A percentile compares a stretch with the other conserved stretches of the same genome.
Conservation (phyloP, 2,888 invertebrate species). For the Drosophila dives region DNA sequence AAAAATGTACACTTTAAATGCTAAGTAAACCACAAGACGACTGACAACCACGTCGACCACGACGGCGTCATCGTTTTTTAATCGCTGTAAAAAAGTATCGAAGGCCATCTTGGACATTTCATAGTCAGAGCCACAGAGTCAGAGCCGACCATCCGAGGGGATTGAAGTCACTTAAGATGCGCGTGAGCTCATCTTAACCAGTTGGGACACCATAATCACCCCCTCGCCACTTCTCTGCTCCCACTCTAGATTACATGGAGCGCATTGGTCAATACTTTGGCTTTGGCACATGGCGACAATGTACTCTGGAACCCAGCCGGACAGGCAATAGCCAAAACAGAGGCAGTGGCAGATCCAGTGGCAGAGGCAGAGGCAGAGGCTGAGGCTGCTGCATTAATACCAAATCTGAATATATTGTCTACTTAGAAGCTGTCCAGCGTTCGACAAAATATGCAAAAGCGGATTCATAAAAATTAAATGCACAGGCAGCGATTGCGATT, state of each 20-base stretch:
- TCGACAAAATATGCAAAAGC: conserved; percentile 60
- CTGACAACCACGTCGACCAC: conserved; percentile 3
- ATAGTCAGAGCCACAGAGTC: conserved; percentile 46
- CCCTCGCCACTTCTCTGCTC: background rate
- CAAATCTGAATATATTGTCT: background rate
- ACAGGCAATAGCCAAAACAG: conserved; percentile 1
- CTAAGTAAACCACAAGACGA: conserved; percentile 55
- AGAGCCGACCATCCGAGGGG: conserved; percentile 49
- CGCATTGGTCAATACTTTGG: conserved; percentile 59
- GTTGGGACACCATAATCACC: conserved; percentile 38
- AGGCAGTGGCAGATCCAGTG: background rate
- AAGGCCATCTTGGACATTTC: conserved; percentile 79
- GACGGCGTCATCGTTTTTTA: conserved; percentile 72
- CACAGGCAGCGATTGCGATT: conserved; percentile 45
- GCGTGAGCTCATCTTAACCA: conserved; percentile 75
- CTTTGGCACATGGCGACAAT: conserved; percentile 53
- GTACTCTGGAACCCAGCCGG: conserved; percentile 36
- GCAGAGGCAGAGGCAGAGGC: background rate
- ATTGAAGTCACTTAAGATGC: conserved; percentile 67
- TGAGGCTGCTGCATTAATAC: conserved; percentile 28
- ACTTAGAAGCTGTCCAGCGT: conserved; percentile 12
- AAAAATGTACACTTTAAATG: conserved; percentile 64
- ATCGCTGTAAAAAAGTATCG: conserved; percentile 73
- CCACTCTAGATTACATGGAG: background rate
- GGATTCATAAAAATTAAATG: conserved; percentile 58